These are phyloP conservation scores for Chrysopa pallens DNA, from an alignment of 1,140 invertebrate species.

Conservation along the genomic window DNA sequence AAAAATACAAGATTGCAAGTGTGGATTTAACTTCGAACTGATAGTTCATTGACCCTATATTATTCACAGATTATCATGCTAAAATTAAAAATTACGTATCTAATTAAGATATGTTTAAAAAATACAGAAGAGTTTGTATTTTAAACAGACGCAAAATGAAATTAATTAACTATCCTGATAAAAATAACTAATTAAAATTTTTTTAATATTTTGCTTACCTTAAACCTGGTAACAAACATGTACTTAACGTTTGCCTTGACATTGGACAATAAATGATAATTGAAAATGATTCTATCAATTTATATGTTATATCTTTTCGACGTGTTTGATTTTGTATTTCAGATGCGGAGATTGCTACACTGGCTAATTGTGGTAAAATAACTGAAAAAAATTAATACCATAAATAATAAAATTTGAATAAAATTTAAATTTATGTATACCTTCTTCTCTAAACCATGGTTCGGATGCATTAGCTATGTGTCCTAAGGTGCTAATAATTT, in stretches of 20 bases:
- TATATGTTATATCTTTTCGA: constrained; percentile 35
- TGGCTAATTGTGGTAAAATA: constrained; percentile 39
- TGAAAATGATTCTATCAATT: constrained; percentile 46
- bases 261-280: constrained; percentile 41
- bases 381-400: constrained; percentile 26
- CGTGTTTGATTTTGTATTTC: constrained; percentile 31
- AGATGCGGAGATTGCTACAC: constrained; percentile 33
- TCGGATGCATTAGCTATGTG: constrained; percentile 29
- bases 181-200: neutral
- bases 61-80: too few relatives aligned
- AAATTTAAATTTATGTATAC: constrained; percentile 15
- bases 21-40: too few relatives aligned
- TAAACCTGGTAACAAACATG: constrained; percentile 28
- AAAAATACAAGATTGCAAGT: too few relatives aligned
- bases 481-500: constrained; percentile 30
- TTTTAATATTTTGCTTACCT: constrained; percentile 14
- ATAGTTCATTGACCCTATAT: too few relatives aligned
- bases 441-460: constrained; percentile 33
- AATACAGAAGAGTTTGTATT: too few relatives aligned
- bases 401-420: neutral
- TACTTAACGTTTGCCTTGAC: constrained; percentile 27
- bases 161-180: too few relatives aligned
- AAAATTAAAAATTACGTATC: too few relatives aligned
- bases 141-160: too few relatives aligned
- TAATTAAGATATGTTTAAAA: too few relatives aligned